Evolutionary conservation across 2,113 vertebrate species (phyloP).

Genomic region (Ictidomys tridecemlineatus): DNA sequence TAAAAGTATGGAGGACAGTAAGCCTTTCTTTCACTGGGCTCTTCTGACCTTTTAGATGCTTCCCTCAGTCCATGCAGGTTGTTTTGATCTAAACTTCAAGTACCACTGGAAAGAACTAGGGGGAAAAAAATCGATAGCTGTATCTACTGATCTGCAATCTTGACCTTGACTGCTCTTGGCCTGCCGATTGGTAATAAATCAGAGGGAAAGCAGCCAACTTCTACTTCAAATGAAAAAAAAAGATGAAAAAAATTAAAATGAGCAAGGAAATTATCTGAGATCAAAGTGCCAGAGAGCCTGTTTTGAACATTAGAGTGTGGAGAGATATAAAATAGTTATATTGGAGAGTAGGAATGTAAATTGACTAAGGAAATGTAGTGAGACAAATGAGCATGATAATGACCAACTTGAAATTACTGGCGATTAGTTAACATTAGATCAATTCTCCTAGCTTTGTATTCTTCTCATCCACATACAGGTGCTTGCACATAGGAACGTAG

Average conservation of each 20-base stretch:
- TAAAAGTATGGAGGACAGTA: neutral
- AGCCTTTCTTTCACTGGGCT: neutral
- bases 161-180: neutral
- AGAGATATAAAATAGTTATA: neutral
- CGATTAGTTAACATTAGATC: neutral
- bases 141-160: neutral
- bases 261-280: slow-evolving; percentile 19
- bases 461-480: neutral
- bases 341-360: neutral
- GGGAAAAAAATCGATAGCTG: neutral
- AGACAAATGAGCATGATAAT: slow-evolving; percentile 38
- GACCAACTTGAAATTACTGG: neutral
- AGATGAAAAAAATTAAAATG: neutral
- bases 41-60: neutral
- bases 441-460: neutral
- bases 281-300: neutral
- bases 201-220: neutral
- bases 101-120: neutral
- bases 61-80: neutral
- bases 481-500: neutral
- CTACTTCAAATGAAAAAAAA: neutral
- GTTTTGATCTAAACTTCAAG: neutral
- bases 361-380: slow-evolving; percentile 1
- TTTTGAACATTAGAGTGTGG: slow-evolving; percentile 7
- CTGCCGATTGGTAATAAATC: neutral